Evolutionary conservation across 1,140 invertebrate genomes (phyloP).

Genomic region (Babylonia areolata): DNA sequence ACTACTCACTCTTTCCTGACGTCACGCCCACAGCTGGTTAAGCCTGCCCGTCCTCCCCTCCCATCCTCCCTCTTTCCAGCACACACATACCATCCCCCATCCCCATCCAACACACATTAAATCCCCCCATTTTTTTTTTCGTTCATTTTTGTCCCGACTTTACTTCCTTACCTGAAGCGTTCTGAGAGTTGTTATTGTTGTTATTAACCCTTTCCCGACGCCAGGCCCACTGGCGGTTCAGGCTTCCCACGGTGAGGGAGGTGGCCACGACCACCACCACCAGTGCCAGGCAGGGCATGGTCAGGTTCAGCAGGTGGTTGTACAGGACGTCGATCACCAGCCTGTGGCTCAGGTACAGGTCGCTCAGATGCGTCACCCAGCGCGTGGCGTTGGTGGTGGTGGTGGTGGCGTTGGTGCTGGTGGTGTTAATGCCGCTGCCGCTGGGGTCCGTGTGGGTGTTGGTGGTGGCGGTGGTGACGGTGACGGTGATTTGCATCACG

Average conservation of each 20-base stretch:
- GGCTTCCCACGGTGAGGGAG: not conserved
- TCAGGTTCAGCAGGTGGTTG: constrained; percentile 30
- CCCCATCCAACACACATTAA: no score
- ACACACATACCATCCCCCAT: no score
- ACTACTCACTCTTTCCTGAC: no score
- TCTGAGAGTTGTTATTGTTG: no score
- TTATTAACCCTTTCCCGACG: not conserved
- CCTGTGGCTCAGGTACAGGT: constrained; percentile 12
- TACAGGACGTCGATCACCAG: constrained; percentile 29
- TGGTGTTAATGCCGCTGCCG: not conserved
- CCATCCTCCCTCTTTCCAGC: no score
- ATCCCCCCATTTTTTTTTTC: no score
- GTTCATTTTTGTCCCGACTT: no score
- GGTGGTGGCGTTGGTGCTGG: no score
- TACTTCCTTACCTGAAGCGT: no score
- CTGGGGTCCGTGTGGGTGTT: no score
- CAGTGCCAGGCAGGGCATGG: constrained; percentile 22
- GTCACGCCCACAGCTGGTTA: no score
- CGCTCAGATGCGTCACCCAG: constrained; percentile 21
- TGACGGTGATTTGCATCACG: not conserved
- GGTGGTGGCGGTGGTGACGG: not conserved
- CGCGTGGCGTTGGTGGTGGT: not conserved
- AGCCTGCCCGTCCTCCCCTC: no score
- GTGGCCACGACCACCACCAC: constrained; percentile 18
- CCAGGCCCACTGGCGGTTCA: not conserved